These are phyloP conservation scores for Echinometra lucunter DNA, from an alignment of 53 echinoderm and acorn worm species.

Conservation along the genomic window DNA sequence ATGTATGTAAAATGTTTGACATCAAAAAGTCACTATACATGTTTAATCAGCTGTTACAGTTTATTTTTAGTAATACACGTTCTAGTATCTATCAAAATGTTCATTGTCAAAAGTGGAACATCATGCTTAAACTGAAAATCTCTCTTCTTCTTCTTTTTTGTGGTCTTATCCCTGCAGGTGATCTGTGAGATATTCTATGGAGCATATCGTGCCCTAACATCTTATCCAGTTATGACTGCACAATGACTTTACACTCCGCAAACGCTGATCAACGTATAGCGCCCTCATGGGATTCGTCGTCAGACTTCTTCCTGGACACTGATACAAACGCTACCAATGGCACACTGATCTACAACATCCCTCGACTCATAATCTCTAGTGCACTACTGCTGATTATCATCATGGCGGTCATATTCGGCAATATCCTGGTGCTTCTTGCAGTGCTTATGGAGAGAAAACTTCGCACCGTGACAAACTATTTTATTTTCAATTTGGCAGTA, in stretches of 20 bases:
- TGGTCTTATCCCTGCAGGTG: neutral
- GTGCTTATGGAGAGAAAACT: constrained; percentile 85
- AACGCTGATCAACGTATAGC: constrained; percentile 32
- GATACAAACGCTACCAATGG: constrained; percentile 33
- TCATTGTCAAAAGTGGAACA: too few relatives aligned
- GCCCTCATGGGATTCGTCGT: constrained; percentile 32
- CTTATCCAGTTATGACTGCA: constrained; percentile 46
- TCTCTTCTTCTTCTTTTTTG: neutral
- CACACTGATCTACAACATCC: constrained; percentile 34
- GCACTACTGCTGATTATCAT: constrained; percentile 78
- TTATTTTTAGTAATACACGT: too few relatives aligned
- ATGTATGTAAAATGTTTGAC: neutral
- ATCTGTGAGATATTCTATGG: neutral
- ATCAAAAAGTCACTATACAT: too few relatives aligned
- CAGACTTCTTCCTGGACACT: neutral
- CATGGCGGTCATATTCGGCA: constrained; percentile 88
- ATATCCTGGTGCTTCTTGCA: constrained; percentile 88
- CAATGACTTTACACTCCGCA: constrained; percentile 47
- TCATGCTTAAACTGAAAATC: neutral
- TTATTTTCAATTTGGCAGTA: constrained; percentile 90
- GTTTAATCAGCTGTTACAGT: too few relatives aligned
- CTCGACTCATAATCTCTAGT: constrained; percentile 60
- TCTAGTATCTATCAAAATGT: too few relatives aligned
- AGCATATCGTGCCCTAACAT: constrained; percentile 3
- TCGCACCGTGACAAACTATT: constrained; percentile 87